Conservation (phyloP, 2,797 vertebrate genomes). For the Menidia menidia region DNA sequence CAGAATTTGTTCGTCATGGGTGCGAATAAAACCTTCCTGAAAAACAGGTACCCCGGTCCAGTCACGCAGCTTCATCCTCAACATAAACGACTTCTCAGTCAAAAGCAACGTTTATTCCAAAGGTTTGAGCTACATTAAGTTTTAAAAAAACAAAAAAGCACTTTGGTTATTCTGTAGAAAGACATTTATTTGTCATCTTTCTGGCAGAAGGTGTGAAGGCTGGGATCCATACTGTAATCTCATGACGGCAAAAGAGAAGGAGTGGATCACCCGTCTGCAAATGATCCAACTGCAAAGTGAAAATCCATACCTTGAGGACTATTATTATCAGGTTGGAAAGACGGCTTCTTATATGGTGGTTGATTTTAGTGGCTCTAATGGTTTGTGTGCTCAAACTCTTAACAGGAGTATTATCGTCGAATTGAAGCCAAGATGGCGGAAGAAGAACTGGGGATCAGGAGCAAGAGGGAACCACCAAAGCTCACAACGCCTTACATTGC, state of each 20-base stretch:
- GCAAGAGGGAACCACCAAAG: conserved; percentile 88
- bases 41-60: conserved; percentile 80
- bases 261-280: conserved; percentile 93
- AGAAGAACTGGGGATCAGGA: conserved; percentile 87
- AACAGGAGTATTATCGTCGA: conserved; percentile 89
- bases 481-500: conserved; percentile 93
- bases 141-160: neutral
- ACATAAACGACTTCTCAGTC: conserved; percentile 89
- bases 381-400: neutral
- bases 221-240: conserved; percentile 87
- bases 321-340: conserved; percentile 83
- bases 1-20: neutral
- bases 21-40: neutral
- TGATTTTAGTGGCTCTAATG: neutral
- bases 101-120: conserved; percentile 79
- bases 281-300: conserved; percentile 98
- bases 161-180: neutral
- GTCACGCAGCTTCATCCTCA: conserved; percentile 94
- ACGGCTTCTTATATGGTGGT: neutral
- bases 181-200: neutral
- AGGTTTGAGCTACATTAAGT: conserved; percentile 67
- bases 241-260: conserved; percentile 93
- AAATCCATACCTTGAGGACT: conserved; percentile 90
- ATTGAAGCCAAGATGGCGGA: conserved; percentile 88
- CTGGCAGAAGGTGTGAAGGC: conserved; percentile 81